A percentile compares a stretch with the other conserved stretches of the same genome.
phyloP scores from a whole-genome alignment of 2,113 vertebrate genomes.

The Apodemus speciosus region DNA sequence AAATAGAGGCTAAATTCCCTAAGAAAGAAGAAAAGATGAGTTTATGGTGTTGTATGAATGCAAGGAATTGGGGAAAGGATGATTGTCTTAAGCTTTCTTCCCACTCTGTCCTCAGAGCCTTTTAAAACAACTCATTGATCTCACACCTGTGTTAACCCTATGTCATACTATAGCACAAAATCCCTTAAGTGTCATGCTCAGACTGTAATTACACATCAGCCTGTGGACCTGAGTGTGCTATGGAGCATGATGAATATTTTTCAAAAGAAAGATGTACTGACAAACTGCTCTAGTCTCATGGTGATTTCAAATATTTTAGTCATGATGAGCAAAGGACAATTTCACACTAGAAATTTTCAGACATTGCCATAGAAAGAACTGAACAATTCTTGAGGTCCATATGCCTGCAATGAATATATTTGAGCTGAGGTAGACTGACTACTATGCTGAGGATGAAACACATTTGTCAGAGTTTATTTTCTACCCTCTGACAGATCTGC shows the following conservation, averaged over 20 bases:
- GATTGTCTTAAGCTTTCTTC: neutral
- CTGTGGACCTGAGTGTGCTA: neutral
- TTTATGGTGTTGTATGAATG: neutral
- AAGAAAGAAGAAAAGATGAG: neutral
- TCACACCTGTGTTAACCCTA: neutral
- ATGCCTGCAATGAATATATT: neutral
- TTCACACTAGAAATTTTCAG: conserved; percentile 44
- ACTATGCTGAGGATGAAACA: neutral
- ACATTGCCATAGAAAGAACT: neutral
- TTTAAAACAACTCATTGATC: neutral
- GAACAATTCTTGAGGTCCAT: conserved; percentile 4
- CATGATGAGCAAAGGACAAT: neutral
- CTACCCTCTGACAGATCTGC: conserved; percentile 24
- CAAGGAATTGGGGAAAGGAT: neutral
- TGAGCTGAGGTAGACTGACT: conserved; percentile 41
- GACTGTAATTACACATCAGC: neutral
- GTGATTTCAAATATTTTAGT: neutral
- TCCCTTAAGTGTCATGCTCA: neutral
- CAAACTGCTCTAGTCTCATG: neutral
- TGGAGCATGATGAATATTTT: neutral
- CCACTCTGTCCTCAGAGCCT: neutral
- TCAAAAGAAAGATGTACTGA: neutral
- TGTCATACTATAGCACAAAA: neutral
- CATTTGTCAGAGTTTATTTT: conserved; percentile 73
- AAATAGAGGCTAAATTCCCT: neutral